Evolutionary conservation across 1,140 invertebrate genomes (phyloP).

Genomic region (Riptortus pedestris): DNA sequence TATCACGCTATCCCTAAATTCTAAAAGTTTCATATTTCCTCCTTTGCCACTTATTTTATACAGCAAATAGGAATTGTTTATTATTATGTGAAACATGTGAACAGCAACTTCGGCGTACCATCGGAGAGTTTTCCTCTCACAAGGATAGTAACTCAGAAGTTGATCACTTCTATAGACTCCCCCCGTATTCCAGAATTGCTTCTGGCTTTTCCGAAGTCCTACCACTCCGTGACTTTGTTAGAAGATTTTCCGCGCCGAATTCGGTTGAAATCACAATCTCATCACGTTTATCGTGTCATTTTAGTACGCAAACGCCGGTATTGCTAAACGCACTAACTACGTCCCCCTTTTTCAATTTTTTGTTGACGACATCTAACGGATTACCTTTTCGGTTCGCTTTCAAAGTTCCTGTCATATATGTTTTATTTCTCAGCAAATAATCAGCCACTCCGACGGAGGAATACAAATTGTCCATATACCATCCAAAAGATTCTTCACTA

Average conservation of each 20-base stretch:
- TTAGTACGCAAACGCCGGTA: constrained; percentile 36
- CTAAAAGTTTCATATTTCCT: not conserved
- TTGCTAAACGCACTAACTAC: constrained; percentile 33
- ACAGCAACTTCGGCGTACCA: constrained; percentile 21
- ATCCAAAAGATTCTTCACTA: constrained; percentile 25
- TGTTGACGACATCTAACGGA: constrained; percentile 35
- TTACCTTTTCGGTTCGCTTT: constrained; percentile 36
- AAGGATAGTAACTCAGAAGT: constrained; percentile 22
- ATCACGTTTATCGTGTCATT: constrained; percentile 38
- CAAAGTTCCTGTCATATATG: constrained; percentile 40
- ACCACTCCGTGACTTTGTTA: not conserved
- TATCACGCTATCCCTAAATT: constrained; percentile 12
- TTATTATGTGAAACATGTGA: constrained; percentile 14
- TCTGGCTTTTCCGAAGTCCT: constrained; percentile 4
- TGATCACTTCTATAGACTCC: constrained; percentile 31
- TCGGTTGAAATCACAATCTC: constrained; percentile 4
- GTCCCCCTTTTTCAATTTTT: constrained; percentile 37
- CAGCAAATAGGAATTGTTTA: constrained; percentile 19
- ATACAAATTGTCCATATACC: constrained; percentile 35
- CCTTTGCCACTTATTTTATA: not conserved
- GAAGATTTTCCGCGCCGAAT: not conserved
- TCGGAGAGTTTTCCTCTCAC: constrained; percentile 25
- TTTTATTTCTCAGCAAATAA: constrained; percentile 37
- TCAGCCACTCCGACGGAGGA: constrained; percentile 38
- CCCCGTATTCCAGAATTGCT: constrained; percentile 27